Conservation (phyloP, 1,140 invertebrate species). For the Mizuhopecten yessoensis region DNA sequence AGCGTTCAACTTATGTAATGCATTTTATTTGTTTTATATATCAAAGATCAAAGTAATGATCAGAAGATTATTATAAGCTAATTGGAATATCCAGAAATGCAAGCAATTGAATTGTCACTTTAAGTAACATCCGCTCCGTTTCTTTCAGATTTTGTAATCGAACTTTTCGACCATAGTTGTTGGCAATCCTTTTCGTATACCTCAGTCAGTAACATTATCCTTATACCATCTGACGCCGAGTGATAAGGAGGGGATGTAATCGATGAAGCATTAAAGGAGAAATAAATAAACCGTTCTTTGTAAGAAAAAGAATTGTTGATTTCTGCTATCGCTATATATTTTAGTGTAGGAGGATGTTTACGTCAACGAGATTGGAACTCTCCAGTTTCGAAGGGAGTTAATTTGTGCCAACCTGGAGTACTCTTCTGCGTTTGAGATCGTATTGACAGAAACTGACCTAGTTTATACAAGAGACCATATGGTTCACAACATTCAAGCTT, state of each 20-base stretch:
- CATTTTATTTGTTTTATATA: too few relatives aligned
- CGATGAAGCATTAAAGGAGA: neutral
- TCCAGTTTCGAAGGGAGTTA: neutral
- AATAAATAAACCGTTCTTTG: neutral
- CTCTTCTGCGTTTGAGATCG: neutral
- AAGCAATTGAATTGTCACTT: too few relatives aligned
- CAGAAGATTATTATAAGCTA: too few relatives aligned
- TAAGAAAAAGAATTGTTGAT: neutral
- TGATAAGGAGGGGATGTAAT: neutral
- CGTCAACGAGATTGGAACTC: neutral
- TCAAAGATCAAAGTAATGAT: too few relatives aligned
- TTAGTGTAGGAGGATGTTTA: slow-evolving; percentile 31
- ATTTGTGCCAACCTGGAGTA: neutral
- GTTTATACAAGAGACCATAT: neutral
- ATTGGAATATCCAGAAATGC: too few relatives aligned
- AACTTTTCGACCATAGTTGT: too few relatives aligned
- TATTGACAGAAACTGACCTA: slow-evolving; percentile 16
- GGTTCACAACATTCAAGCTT: slow-evolving; percentile 1
- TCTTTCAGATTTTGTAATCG: too few relatives aligned
- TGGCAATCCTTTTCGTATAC: too few relatives aligned
- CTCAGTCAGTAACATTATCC: neutral
- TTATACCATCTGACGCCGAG: neutral
- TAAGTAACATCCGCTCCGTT: too few relatives aligned
- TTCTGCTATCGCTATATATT: neutral
- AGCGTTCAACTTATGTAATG: too few relatives aligned